Evolutionary conservation across 2,888 invertebrate species (phyloP), one percentile per base, ranked within the genome.

Genomic region (Margaritifera margaritifera): DNA sequence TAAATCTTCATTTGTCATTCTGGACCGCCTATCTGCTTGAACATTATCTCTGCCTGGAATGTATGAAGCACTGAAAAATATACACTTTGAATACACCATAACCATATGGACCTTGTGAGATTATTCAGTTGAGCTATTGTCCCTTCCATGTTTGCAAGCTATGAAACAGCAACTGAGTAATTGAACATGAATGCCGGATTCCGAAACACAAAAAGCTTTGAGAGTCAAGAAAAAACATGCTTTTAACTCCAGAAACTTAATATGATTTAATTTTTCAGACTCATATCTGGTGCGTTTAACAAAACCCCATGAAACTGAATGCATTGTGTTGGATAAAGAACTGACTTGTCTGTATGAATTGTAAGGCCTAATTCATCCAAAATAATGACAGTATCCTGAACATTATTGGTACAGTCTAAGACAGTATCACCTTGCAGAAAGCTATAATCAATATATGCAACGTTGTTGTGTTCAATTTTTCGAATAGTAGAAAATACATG

Each of bases 341-440:
- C 64, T 42, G 74, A 76, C 61, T 71, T 72, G 15, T 68, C 62
- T 5, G 53, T 25, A 64, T 77, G 68, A 27, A 72, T 54, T 31
- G 68, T 66, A 11, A 74, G 64, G 19, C 72, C 72, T 24, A 70
- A 51, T 53, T 11, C 51, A 27, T 66, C 64, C 11, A 66, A n/a
- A 20, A 64, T 42, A 22, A 25, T 18, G 18, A 63, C 52, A 15
- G 69, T 76, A 15, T 60, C 66, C 18, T 11, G 2, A 20, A 66
- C 58, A 51, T 69, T 69, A 15, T 64, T 27, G 6, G 1, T 56
- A 51, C 66, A 66, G 18, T 64, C 54, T 57, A n/a, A 24, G n/a
- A 57, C 52, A 15, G 64, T 62, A 20, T 66, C n/a, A n/a, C 66
- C 59, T n/a, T 72, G 64, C 15, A 67, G 24, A 56, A 56, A 22